These are phyloP conservation scores for Micronycteris hirsuta DNA, from an alignment of 2,113 vertebrate species.

Conservation along the genomic window DNA sequence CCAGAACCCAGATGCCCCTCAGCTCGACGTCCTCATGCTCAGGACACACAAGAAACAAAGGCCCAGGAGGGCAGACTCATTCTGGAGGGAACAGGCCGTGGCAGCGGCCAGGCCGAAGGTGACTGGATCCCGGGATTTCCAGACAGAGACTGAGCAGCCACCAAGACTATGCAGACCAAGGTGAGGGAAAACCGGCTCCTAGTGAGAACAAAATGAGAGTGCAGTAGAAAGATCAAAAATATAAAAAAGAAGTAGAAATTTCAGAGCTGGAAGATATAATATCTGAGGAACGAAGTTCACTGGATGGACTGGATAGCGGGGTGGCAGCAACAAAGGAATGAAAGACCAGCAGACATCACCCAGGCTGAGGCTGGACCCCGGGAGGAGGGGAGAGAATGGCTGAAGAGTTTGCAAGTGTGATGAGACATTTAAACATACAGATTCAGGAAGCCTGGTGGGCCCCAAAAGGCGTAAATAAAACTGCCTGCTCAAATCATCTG, in stretches of 20 bases:
- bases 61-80: neutral
- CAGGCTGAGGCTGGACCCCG: neutral
- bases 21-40: too few species aligned
- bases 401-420: neutral
- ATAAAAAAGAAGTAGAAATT: neutral
- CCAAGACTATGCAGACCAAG: fast-evolving
- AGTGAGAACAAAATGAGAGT: too few species aligned
- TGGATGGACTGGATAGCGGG: neutral
- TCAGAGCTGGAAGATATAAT: neutral
- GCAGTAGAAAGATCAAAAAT: neutral
- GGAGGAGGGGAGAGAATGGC: neutral
- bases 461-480: neutral
- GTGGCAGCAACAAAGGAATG: neutral
- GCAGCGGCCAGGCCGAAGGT: neutral
- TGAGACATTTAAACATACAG: neutral
- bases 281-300: neutral
- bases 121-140: neutral
- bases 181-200: neutral
- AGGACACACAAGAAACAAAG: neutral
- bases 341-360: neutral
- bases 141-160: neutral
- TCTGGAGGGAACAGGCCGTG: neutral
- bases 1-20: neutral
- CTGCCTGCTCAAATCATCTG: neutral
- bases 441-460: neutral